Base-by-base conservation (phyloP, 1,140 invertebrate species). In the Hestina assimilis region DNA sequence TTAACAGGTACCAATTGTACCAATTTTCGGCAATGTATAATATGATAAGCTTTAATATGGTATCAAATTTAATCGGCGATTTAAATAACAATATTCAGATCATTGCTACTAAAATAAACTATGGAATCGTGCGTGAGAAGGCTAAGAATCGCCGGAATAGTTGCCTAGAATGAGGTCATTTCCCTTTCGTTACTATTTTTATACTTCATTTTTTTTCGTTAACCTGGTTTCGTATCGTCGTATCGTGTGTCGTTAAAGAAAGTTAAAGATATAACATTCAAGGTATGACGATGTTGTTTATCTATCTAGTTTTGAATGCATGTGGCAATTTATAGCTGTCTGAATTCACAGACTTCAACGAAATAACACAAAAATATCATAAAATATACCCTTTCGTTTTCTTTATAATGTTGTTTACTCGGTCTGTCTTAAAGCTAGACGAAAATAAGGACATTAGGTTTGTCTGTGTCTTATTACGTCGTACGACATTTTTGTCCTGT, bases 41-140 rank as follows among this genome's bases (percentile, higher is more conserved):
- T 38, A 17, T 38, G 3, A 31, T 38, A 7, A 14, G 64, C 65
- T 68, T 81, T 83, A 83, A 87, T 84, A 79, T 29, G 60, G 68
- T 70, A 72, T 69, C 52, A 66, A 72, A 66, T 67, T 52, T 84
- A 82, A 82, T 78, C 59, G 79, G 52, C 69, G 74, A 83, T 83
- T 65, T 68, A 54, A 60, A 75, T 80, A 81, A n/a, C n/a, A 82
- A 83, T 59, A 67, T 74, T 58, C 54, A 59, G 71, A 54, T 59
- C 61, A 58, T 59, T 66, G 50, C 38, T 57, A 66, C 81, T 75
- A 78, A 85, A 85, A 85, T 84, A 81, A 77, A 75, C 66, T 76
- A 76, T 76, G 59, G 74, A 74, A 71, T 62, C 70, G 75, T 81
- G 82, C 75, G 82, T 82, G 74, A 79, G 72, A 77, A 75, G 55